A percentile compares a stretch with the other conserved stretches of the same genome.
Conservation (phyloP, 2,113 vertebrate genomes). For the Picathartes gymnocephalus region DNA sequence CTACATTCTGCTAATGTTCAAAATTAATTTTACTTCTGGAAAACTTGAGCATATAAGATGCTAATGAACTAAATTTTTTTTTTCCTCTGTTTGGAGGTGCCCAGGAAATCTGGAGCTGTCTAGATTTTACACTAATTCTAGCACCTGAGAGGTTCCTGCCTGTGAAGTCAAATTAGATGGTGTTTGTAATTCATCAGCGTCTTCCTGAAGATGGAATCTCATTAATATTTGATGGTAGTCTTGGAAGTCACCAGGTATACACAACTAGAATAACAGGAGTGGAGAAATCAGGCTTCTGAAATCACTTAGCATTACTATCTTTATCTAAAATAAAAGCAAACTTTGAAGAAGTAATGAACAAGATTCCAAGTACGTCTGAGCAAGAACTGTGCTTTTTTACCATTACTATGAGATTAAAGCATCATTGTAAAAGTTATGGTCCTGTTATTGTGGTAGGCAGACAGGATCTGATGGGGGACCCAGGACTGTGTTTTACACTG, state of each 20-base stretch:
- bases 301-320: background rate
- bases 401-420: background rate
- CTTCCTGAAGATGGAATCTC: background rate
- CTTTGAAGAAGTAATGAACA: background rate
- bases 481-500: background rate
- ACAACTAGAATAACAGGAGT: background rate
- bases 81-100: background rate
- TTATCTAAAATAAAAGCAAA: background rate
- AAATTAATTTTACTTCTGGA: background rate
- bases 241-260: background rate
- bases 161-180: background rate
- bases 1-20: background rate
- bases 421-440: rapidly evolving
- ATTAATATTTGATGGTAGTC: background rate
- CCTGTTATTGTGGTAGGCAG: background rate
- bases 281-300: background rate
- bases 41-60: background rate
- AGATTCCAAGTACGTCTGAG: background rate
- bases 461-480: background rate
- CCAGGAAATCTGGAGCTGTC: background rate
- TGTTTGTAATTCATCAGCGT: background rate
- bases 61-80: background rate
- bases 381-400: background rate
- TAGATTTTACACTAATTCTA: background rate
- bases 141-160: background rate